Conservation (phyloP, 2,113 vertebrate genomes). For the Sturnira hondurensis region DNA sequence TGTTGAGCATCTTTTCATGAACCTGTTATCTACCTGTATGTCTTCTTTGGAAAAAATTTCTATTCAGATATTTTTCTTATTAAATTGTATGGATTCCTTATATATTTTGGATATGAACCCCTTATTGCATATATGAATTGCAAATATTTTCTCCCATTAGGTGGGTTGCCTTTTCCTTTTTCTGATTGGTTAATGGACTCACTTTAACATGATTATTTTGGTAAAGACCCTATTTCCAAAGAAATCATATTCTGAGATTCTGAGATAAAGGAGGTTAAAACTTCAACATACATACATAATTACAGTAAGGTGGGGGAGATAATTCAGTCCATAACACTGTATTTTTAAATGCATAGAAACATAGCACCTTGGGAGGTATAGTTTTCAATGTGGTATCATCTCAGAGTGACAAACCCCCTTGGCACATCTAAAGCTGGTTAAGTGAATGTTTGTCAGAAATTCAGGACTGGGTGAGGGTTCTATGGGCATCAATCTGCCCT, state of each 20-base stretch:
- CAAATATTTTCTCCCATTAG: neutral
- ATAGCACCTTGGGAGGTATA: neutral
- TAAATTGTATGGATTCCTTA: neutral
- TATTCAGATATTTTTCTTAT: neutral
- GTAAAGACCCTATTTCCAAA: neutral
- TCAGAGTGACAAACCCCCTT: neutral
- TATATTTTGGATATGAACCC: too few species aligned
- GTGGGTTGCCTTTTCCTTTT: neutral
- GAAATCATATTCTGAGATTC: too few species aligned
- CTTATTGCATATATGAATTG: neutral
- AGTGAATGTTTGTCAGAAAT: neutral
- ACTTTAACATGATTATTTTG: neutral
- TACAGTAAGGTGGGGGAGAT: neutral
- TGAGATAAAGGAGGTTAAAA: neutral
- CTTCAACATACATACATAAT: neutral
- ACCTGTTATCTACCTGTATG: neutral
- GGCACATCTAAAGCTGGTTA: neutral
- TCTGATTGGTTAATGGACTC: neutral
- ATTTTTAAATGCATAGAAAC: neutral
- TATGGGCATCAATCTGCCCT: neutral
- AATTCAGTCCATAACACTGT: neutral
- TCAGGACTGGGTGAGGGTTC: neutral
- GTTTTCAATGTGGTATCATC: rapidly evolving
- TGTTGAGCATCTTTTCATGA: neutral
- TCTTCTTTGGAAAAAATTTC: neutral